Evolutionary conservation across 1,140 invertebrate species (phyloP).

Genomic region (Drosophila sp.): DNA sequence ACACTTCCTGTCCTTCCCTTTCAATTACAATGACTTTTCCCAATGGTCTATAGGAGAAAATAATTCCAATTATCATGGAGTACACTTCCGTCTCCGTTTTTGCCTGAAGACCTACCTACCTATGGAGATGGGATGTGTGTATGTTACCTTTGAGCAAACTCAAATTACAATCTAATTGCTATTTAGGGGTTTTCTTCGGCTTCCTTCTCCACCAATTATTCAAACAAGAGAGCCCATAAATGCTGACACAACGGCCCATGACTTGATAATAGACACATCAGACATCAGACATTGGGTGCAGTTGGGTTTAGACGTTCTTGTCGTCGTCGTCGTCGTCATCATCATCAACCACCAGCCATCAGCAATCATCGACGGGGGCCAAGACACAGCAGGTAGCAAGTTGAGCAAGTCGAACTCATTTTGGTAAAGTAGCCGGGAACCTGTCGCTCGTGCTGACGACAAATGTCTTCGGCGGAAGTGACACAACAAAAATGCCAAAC

Average conservation of each 20-base stretch:
- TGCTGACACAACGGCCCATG: conserved; percentile 53
- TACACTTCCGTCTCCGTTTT: conserved; percentile 60
- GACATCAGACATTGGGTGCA: conserved; percentile 26
- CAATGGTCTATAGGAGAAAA: conserved; percentile 28
- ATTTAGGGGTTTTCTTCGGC: conserved; percentile 62
- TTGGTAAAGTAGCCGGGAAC: conserved; percentile 35
- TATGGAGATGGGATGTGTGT: not conserved
- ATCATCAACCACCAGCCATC: conserved; percentile 28
- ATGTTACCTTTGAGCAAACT: conserved; percentile 27
- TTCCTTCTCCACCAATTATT: conserved; percentile 55
- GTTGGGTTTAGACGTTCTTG: conserved; percentile 6
- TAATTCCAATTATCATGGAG: conserved; percentile 73
- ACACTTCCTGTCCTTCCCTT: conserved; percentile 49
- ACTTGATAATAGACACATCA: conserved; percentile 74
- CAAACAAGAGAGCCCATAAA: conserved; percentile 61
- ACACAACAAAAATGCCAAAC: conserved; percentile 62
- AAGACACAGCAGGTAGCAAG: conserved; percentile 36
- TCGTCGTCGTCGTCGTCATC: conserved; percentile 28
- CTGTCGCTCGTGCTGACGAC: conserved; percentile 75
- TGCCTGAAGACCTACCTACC: not conserved
- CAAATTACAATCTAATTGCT: conserved; percentile 75
- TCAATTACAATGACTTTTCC: conserved; percentile 53
- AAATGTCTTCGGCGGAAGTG: conserved; percentile 74
- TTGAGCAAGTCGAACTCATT: conserved; percentile 22
- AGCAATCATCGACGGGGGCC: conserved; percentile 10